phyloP scores from a whole-genome alignment of 2,888 invertebrate species.

The Sericinus montela region DNA sequence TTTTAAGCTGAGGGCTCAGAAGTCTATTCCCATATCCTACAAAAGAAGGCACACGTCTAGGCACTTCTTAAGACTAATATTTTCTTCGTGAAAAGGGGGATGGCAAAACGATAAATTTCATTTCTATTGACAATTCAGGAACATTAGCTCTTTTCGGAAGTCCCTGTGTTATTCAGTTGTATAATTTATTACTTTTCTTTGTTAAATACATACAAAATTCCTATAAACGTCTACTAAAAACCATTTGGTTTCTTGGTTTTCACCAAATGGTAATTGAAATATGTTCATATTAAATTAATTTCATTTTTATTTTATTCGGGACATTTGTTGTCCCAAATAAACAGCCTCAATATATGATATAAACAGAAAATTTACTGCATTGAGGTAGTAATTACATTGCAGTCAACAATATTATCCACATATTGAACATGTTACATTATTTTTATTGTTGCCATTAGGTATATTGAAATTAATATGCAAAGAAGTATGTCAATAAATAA shows the following conservation, averaged over 20 bases:
- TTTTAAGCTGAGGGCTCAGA: constrained; percentile 24
- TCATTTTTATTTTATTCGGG: too few species aligned
- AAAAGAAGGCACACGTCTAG: constrained; percentile 68
- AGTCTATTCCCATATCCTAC: constrained; percentile 39
- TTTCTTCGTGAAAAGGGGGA: constrained; percentile 68
- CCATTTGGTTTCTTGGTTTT: not conserved
- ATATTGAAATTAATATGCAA: too few species aligned
- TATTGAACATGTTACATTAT: too few species aligned
- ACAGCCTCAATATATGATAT: too few species aligned
- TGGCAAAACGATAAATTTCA: constrained; percentile 66
- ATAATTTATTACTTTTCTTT: constrained; percentile 26
- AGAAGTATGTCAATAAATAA: too few species aligned
- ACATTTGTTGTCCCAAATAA: too few species aligned
- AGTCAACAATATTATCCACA: too few species aligned
- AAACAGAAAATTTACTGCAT: too few species aligned
- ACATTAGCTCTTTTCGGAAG: constrained; percentile 73
- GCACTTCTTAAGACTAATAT: constrained; percentile 75
- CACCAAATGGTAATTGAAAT: too few species aligned
- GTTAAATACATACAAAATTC: constrained; percentile 30
- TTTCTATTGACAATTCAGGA: constrained; percentile 72
- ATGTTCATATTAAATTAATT: too few species aligned
- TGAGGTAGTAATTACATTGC: too few species aligned
- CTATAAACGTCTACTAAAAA: not conserved
- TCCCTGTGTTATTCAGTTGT: constrained; percentile 46
- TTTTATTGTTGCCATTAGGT: too few species aligned